phyloP scores from a whole-genome alignment of 2,797 vertebrate genomes.

The Todus mexicanus region DNA sequence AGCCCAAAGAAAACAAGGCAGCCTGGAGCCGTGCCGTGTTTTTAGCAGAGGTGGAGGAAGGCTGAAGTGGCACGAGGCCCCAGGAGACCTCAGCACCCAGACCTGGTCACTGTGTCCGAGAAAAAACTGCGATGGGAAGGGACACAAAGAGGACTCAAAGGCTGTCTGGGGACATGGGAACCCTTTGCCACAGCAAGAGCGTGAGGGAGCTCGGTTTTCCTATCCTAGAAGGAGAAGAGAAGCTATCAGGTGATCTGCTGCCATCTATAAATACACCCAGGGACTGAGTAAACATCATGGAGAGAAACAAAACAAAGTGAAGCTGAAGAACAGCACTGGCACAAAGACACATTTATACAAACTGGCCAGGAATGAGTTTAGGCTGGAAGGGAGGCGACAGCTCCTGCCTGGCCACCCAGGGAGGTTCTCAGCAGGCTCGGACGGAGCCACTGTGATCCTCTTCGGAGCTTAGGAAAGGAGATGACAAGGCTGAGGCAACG shows the following conservation, averaged over 20 bases:
- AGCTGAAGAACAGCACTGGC: neutral
- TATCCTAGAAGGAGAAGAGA: slow-evolving; percentile 26
- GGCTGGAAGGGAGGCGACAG: neutral
- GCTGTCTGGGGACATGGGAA: neutral
- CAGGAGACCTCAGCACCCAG: neutral
- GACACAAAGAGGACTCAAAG: neutral
- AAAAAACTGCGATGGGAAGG: neutral
- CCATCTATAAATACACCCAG: slow-evolving; percentile 31
- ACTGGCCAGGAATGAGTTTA: neutral
- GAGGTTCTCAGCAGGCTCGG: neutral
- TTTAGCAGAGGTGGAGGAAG: neutral
- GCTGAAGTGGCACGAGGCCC: neutral
- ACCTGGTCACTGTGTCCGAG: neutral
- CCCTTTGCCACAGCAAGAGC: neutral
- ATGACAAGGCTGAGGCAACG: neutral
- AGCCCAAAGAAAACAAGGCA: neutral
- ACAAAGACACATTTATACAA: neutral
- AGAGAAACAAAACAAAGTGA: neutral
- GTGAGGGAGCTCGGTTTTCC: neutral
- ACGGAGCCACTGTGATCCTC: neutral
- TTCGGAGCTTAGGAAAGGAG: neutral
- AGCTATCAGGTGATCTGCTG: neutral
- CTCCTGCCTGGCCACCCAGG: neutral
- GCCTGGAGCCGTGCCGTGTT: rapidly evolving
- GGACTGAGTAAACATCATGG: slow-evolving; percentile 9